Conservation (phyloP, 2,113 vertebrate genomes). For the Silurus meridionalis region DNA sequence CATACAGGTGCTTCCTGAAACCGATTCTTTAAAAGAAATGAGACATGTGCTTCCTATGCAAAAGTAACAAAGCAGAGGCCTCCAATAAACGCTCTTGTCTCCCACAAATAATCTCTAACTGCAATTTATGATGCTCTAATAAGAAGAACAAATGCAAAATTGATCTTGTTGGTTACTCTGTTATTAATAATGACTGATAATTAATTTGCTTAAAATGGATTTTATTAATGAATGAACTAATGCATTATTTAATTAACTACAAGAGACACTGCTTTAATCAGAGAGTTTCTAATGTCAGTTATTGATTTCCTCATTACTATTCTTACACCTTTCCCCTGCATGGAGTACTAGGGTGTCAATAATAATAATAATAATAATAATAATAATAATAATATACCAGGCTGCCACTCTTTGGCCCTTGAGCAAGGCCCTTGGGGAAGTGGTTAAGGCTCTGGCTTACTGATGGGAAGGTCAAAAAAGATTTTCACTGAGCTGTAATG, state of each 20-base stretch:
- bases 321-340: background rate
- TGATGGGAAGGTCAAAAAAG: too few relatives aligned
- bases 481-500: too few relatives aligned
- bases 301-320: background rate
- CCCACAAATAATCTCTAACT: background rate
- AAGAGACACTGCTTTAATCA: background rate
- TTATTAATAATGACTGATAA: background rate
- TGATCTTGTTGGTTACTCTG: background rate
- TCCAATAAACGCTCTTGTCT: too few relatives aligned
- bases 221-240: background rate
- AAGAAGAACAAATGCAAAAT: background rate
- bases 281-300: background rate
- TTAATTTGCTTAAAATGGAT: background rate
- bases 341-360: background rate
- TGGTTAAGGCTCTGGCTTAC: too few relatives aligned
- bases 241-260: background rate
- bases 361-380: too few relatives aligned
- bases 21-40: background rate
- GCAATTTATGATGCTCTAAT: background rate
- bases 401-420: too few relatives aligned
- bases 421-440: too few relatives aligned
- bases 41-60: background rate
- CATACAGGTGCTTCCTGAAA: background rate
- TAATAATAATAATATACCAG: too few relatives aligned
- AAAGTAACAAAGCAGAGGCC: background rate